Evolutionary conservation across 2,797 vertebrate species (phyloP).

Genomic region (Eospalax fontanierii): DNA sequence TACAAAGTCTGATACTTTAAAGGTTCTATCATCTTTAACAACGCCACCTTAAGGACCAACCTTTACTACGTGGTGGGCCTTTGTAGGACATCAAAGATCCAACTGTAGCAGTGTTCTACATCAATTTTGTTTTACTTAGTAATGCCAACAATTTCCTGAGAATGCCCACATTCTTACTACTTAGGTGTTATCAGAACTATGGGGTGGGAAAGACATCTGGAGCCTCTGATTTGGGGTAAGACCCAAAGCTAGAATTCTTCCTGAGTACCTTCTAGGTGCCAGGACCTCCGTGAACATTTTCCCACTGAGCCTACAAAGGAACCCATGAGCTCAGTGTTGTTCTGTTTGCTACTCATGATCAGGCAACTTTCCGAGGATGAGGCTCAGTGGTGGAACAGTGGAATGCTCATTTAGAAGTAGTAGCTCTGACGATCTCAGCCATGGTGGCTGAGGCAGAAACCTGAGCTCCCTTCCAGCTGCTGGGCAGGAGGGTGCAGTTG

Average conservation of each 20-base stretch:
- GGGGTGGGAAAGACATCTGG: not conserved
- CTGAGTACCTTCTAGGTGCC: not conserved
- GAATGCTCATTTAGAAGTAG: not conserved
- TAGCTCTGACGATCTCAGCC: not conserved
- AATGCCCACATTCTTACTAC: not conserved
- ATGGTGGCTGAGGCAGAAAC: not conserved
- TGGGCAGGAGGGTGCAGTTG: not conserved
- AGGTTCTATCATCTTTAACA: not conserved
- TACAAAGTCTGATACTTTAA: not conserved
- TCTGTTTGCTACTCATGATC: not conserved
- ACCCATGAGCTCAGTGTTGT: not conserved
- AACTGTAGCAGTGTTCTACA: not conserved
- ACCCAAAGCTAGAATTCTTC: not conserved
- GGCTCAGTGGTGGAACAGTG: not conserved
- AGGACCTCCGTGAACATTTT: not conserved
- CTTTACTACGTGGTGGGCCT: not conserved
- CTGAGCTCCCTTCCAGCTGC: not conserved
- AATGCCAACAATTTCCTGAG: no score
- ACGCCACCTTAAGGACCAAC: not conserved
- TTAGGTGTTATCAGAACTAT: not conserved
- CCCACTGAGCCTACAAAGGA: not conserved
- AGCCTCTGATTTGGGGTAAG: not conserved
- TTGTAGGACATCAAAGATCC: not conserved
- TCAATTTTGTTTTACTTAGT: not conserved
- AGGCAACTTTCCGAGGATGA: not conserved